Evolutionary conservation across 2,797 vertebrate species (phyloP).

Genomic region (Anabas testudineus): DNA sequence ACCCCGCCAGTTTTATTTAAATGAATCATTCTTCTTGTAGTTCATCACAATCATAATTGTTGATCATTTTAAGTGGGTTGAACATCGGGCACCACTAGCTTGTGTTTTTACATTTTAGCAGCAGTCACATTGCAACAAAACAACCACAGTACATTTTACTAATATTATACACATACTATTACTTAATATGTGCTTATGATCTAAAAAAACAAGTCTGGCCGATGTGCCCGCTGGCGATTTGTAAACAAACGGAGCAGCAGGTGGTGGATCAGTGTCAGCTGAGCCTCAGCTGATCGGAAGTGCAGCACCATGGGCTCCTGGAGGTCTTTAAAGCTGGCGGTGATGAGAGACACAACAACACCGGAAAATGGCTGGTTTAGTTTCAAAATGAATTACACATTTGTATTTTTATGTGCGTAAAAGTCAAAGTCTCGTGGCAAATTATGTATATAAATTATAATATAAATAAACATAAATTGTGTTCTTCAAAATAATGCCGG

Average conservation of each 20-base stretch:
- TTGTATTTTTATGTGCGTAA: accelerated
- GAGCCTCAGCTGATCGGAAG: constrained; percentile 89
- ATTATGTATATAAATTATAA: accelerated
- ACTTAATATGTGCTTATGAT: not conserved
- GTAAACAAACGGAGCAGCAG: constrained; percentile 67
- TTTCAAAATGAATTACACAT: constrained; percentile 43
- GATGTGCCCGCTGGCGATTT: constrained; percentile 18
- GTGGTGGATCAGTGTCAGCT: constrained; percentile 77
- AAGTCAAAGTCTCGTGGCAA: accelerated
- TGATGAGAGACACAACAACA: not conserved
- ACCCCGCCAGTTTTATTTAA: too few species aligned
- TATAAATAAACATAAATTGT: accelerated
- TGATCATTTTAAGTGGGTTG: not conserved
- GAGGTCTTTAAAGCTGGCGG: constrained; percentile 14
- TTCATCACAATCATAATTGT: too few species aligned
- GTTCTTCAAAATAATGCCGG: accelerated
- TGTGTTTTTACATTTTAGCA: not conserved
- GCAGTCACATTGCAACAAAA: not conserved
- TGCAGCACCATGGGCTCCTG: constrained; percentile 6
- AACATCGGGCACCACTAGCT: not conserved
- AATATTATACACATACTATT: not conserved
- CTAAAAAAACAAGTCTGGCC: not conserved
- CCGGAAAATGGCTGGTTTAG: not conserved
- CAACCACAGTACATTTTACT: too few species aligned
- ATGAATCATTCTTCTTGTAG: too few species aligned